Conservation (phyloP, 2,888 invertebrate species). For the Trichogramma evanescens region DNA sequence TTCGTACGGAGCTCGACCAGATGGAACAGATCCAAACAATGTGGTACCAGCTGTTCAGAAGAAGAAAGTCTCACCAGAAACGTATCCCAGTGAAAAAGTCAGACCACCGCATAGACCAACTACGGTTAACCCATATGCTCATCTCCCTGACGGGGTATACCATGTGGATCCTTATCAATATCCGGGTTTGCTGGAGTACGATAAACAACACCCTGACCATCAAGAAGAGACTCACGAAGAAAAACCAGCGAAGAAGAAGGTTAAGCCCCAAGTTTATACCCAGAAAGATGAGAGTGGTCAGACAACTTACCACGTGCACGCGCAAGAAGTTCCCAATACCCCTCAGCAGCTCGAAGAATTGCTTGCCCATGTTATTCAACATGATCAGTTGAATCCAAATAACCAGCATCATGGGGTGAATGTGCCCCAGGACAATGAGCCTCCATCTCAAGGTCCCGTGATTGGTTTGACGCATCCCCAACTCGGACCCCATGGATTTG, state of each 20-base stretch:
- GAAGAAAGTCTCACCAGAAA: conserved; percentile 28
- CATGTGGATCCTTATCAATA: conserved; percentile 40
- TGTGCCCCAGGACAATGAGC: conserved; percentile 18
- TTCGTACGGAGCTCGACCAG: conserved; percentile 29
- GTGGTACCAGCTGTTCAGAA: conserved; percentile 29
- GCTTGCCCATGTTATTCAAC: conserved; percentile 43
- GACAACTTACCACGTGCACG: conserved; percentile 41
- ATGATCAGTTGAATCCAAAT: conserved; percentile 35
- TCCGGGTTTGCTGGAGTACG: conserved; percentile 35
- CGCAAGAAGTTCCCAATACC: conserved; percentile 38
- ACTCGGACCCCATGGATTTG: conserved; percentile 40
- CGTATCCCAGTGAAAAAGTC: conserved; percentile 24
- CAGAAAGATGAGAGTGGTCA: conserved; percentile 42
- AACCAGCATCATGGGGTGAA: conserved; percentile 31
- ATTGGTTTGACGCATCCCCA: conserved; percentile 26
- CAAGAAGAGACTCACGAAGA: conserved; percentile 13
- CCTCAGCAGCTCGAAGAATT: conserved; percentile 43
- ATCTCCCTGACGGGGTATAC: conserved; percentile 36
- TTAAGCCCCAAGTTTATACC: conserved; percentile 37
- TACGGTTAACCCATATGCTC: conserved; percentile 1
- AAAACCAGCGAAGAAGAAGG: conserved; percentile 35
- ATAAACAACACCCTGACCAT: conserved; percentile 27
- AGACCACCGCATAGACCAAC: conserved; percentile 21
- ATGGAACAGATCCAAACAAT: conserved; percentile 34
- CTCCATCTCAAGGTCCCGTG: not conserved